These are phyloP conservation scores for Stenodema calcarata DNA, from an alignment of 2,888 invertebrate genomes.

Conservation along the genomic window DNA sequence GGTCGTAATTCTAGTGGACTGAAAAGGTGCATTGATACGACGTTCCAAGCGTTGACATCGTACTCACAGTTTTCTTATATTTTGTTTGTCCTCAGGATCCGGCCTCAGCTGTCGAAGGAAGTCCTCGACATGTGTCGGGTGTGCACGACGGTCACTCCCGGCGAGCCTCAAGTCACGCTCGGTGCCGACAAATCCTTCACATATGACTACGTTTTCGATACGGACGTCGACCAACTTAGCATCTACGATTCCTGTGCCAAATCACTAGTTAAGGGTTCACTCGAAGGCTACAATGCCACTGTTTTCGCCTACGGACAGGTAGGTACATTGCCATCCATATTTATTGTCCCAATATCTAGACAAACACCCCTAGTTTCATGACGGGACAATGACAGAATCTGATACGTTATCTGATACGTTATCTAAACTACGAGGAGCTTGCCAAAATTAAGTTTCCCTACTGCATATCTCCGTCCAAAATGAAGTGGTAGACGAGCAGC, in stretches of 20 bases:
- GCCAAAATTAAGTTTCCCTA: too few relatives aligned
- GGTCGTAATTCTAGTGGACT: too few relatives aligned
- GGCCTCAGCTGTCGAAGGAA: slow-evolving; percentile 92
- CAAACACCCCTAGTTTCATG: too few relatives aligned
- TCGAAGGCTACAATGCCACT: slow-evolving; percentile 97
- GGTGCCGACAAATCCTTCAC: slow-evolving; percentile 95
- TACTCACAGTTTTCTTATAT: background rate
- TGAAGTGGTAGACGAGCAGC: too few relatives aligned
- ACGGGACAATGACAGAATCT: too few relatives aligned
- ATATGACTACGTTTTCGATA: slow-evolving; percentile 95
- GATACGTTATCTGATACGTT: too few relatives aligned
- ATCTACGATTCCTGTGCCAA: slow-evolving; percentile 87
- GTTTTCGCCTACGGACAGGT: slow-evolving; percentile 96
- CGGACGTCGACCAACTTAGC: slow-evolving; percentile 72
- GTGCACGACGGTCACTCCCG: slow-evolving; percentile 87
- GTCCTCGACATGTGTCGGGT: slow-evolving; percentile 93
- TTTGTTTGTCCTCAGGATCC: slow-evolving; percentile 73
- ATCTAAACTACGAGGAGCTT: too few relatives aligned
- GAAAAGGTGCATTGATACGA: too few relatives aligned
- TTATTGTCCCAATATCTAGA: too few relatives aligned
- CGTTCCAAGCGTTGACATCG: too few relatives aligned
- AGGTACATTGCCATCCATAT: slow-evolving; percentile 7
- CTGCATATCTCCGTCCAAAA: too few relatives aligned
- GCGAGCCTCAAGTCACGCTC: slow-evolving; percentile 89
- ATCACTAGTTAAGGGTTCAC: slow-evolving; percentile 86